These are phyloP conservation scores for Heliocidaris erythrogramma DNA, from an alignment of 35 echinoderm and acorn worm genomes.

Conservation along the genomic window DNA sequence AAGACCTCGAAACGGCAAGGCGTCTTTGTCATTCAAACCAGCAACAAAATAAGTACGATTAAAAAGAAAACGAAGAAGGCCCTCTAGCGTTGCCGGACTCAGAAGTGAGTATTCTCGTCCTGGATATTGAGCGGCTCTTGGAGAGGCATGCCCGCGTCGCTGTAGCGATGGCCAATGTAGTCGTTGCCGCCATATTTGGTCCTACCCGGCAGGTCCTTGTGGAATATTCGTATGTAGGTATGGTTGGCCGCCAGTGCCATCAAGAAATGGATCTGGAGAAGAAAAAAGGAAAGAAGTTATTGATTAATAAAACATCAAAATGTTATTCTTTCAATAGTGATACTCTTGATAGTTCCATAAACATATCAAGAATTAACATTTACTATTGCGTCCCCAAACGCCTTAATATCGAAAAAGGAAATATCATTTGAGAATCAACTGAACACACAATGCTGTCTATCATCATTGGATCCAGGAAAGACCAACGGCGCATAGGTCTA, in stretches of 20 bases:
- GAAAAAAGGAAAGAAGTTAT: not conserved
- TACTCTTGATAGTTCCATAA: not conserved
- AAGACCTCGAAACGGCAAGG: constrained; percentile 37
- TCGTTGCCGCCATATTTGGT: constrained; percentile 81
- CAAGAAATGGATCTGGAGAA: constrained; percentile 81
- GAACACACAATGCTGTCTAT: not conserved
- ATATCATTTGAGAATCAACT: not conserved
- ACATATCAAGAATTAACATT: not conserved
- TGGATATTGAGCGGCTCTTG: constrained; percentile 88
- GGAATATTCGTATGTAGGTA: constrained; percentile 85
- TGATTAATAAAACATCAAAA: too few relatives aligned
- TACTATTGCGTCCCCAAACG: not conserved
- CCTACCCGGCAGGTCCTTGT: constrained; percentile 67
- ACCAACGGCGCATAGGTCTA: too few relatives aligned
- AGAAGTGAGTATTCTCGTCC: constrained; percentile 89
- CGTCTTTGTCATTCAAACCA: constrained; percentile 26
- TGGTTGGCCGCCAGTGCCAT: constrained; percentile 93
- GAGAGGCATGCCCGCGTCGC: constrained; percentile 73
- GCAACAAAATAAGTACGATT: constrained; percentile 14
- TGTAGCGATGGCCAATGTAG: constrained; percentile 76
- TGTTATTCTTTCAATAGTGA: too few relatives aligned
- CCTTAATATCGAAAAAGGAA: not conserved
- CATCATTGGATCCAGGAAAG: too few relatives aligned
- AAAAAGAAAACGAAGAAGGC: constrained; percentile 15
- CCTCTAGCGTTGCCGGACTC: constrained; percentile 36